Percentiles rank a stretch among this genome's conserved stretches.
These are phyloP conservation scores for Todiramphus chloris DNA, from an alignment of 2,113 vertebrate species.

Conservation along the genomic window DNA sequence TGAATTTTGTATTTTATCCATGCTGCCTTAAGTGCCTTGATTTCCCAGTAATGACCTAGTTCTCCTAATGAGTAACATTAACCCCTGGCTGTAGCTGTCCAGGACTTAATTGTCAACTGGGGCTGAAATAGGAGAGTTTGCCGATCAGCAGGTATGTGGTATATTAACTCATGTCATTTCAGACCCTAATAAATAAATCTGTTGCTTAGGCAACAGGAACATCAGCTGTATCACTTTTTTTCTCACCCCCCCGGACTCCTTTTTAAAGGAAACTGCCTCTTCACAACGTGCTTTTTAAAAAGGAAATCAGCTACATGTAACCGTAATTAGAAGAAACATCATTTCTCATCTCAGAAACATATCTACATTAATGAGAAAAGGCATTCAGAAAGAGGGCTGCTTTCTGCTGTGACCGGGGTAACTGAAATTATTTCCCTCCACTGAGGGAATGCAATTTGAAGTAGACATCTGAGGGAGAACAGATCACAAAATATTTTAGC, in stretches of 20 bases:
- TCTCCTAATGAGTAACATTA: conserved; percentile 99
- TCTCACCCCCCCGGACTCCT: not conserved
- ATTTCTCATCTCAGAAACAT: conserved; percentile 74
- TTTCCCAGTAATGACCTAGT: conserved; percentile 99
- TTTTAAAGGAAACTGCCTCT: conserved; percentile 76
- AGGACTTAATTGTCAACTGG: conserved; percentile 99
- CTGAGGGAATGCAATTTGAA: conserved; percentile 46
- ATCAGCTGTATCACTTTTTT: conserved; percentile 76
- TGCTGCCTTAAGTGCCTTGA: conserved; percentile 98
- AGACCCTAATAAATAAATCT: conserved; percentile 89
- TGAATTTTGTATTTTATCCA: conserved; percentile 91
- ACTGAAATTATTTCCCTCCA: conserved; percentile 57
- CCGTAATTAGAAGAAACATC: conserved; percentile 86
- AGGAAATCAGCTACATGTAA: conserved; percentile 81
- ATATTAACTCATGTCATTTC: conserved; percentile 93
- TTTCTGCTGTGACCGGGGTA: conserved; percentile 58
- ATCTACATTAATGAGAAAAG: conserved; percentile 76
- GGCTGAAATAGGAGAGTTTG: conserved; percentile 91
- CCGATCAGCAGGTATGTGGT: conserved; percentile 92
- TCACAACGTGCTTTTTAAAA: conserved; percentile 80
- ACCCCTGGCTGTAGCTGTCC: conserved; percentile 99
- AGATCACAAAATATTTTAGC: conserved; percentile 49
- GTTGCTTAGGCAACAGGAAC: conserved; percentile 86
- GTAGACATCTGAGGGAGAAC: conserved; percentile 33
- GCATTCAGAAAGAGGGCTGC: conserved; percentile 57